Evolutionary conservation across 2,113 vertebrate species (phyloP), one percentile per base, ranked within the genome.

Genomic region (Mesitornis unicolor): DNA sequence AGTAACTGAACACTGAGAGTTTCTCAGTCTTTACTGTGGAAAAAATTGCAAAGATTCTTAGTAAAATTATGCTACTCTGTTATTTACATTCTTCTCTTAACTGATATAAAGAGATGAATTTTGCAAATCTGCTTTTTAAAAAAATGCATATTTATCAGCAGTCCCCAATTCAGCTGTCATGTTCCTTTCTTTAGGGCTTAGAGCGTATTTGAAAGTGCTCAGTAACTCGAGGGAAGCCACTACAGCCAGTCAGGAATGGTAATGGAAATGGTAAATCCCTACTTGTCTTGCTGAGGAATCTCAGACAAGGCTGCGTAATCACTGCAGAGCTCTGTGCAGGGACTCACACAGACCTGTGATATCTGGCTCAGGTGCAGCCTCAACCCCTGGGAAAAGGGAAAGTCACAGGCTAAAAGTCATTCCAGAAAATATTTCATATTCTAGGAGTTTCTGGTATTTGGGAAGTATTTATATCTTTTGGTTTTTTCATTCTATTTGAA

Each of bases 131-230:
- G 24, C 38, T 75, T 83, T 26, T 65, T n/a, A n/a, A 16, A 36
- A 70, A 43, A 8, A 24, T 13, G 18, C 9, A 0, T 57, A 21
- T 69, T 74, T 81, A 65, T 45, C 43, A 82, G 19, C 22, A 54
- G 38, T 45, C 5, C 10, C 42, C 11, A 42, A 0, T 33, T 63
- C 47, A 54, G 51, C 67, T 81, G 38, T 26, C 1, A 0, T 0
- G 0, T 69, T 84, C 33, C 13, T 35, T 70, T 45, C 26, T 69
- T 87, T 64, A 22, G 11, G 89, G 56, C 25, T 40, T 38, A 1
- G 42, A 60, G 6, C 25, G 17, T 47, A 4, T 45, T 86, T 89
- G 35, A 22, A 70, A 63, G 26, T 13, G 29, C 61, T 21, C 38
- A 36, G 4, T 35, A 69, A 10, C 10, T 81, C 1, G 0, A 35